phyloP scores from a whole-genome alignment of 2,888 invertebrate species.

The Elegia similella region DNA sequence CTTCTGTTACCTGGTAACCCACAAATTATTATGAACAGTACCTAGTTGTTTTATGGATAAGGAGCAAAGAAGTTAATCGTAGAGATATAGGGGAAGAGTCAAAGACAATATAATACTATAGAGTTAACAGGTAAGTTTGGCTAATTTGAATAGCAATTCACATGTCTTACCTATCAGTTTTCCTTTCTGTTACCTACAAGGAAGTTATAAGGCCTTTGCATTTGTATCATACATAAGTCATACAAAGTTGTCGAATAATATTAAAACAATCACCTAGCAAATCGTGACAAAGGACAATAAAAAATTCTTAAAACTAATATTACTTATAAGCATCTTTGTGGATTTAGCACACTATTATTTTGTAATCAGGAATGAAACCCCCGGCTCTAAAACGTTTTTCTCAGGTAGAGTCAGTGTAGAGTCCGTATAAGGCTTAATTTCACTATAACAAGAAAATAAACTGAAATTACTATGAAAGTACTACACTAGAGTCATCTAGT shows the following conservation, averaged over 20 bases:
- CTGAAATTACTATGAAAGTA: no score
- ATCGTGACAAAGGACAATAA: not conserved
- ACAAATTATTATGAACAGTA: not conserved
- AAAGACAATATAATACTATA: no score
- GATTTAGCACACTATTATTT: no score
- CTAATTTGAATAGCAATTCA: not conserved
- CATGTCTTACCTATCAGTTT: not conserved
- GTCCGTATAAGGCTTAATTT: no score
- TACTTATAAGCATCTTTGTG: no score
- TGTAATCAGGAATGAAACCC: no score
- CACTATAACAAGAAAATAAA: no score
- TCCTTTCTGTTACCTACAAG: not conserved
- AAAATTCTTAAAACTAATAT: no score
- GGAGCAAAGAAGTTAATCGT: not conserved
- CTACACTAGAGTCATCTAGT: no score
- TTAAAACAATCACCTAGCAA: slow-evolving; percentile 6
- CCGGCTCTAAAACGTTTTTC: no score
- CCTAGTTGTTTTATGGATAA: not conserved
- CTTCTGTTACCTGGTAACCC: slow-evolving; percentile 12
- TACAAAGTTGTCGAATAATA: not conserved
- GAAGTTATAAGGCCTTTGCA: not conserved
- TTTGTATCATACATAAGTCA: not conserved
- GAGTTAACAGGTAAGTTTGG: not conserved
- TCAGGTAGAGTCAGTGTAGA: no score
- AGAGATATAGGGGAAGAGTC: no score